A percentile compares a stretch with the other conserved stretches of the same genome.
Conservation (phyloP, 1,140 invertebrate genomes). For the Chironomus striatipennis region DNA sequence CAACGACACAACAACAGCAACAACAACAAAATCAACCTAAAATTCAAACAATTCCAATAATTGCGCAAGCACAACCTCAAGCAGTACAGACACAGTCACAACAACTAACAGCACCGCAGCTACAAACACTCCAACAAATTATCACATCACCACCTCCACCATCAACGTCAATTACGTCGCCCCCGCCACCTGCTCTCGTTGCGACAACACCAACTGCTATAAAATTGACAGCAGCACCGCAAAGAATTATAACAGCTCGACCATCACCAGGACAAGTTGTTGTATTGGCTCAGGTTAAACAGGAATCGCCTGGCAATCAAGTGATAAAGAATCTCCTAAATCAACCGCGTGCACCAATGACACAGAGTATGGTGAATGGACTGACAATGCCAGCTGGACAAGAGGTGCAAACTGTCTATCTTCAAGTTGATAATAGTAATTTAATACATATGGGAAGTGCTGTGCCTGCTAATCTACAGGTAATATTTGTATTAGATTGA, state of each 20-base stretch:
- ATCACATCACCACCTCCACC: conserved; percentile 42
- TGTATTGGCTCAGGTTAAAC: background rate
- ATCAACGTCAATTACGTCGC: conserved; percentile 43
- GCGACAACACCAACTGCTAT: conserved; percentile 26
- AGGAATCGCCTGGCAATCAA: conserved; percentile 10
- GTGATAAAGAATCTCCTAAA: background rate
- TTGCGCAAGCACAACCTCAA: conserved; percentile 28
- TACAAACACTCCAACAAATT: conserved; percentile 39
- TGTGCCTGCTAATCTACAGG: background rate
- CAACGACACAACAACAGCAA: conserved; percentile 59
- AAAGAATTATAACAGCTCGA: conserved; percentile 27
- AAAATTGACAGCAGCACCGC: conserved; percentile 27
- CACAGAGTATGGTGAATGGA: background rate
- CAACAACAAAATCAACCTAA: conserved; percentile 62
- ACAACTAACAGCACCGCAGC: conserved; percentile 30
- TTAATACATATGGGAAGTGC: background rate
- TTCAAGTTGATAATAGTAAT: conserved; percentile 5
- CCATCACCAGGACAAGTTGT: background rate
- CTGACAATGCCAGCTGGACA: background rate
- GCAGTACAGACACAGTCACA: conserved; percentile 27
- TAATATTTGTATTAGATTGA: background rate
- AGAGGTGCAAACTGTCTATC: background rate
- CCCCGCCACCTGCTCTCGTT: conserved; percentile 44
- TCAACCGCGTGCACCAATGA: background rate
- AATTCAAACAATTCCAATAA: conserved; percentile 60